Base-by-base conservation (phyloP, 2,797 vertebrate genomes). In the Poecilia wingei region DNA sequence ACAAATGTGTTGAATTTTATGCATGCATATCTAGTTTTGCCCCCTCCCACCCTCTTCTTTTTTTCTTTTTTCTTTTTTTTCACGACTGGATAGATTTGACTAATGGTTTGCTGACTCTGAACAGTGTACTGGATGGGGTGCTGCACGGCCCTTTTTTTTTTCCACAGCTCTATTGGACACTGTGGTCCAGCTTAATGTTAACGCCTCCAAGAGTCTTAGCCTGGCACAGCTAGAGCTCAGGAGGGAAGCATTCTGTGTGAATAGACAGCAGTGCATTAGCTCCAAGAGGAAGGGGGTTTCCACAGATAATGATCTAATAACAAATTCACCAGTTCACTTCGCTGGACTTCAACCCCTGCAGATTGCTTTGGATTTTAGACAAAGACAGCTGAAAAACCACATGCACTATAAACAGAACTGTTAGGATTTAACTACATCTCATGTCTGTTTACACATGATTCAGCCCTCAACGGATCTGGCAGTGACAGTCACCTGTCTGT, bases 1-100 rank as follows among this genome's bases (percentile, higher is more conserved):
- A 99, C 98, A 98, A 98, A 99, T 98, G 97, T 98, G 97, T 98
- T 94, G 95, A 97, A 97, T 97, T 95, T 98, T 98, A 99, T 99
- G 97, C 97, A 98, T 98, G 98, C 96, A 97, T 97, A 98, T 97
- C 97, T 96, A 96, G 91, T 94, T 94, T 94, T 90, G 86, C 39
- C 66, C 80, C 81, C 73, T 47, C 33, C 59, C 31, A 79, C 73
- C 55, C 66, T 69, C 28, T 57, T 49, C 53, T 79, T 79, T 53
- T 53, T 59, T 28, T 47, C 53, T 79, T 79, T 22, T 51, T 59
- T 55, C 49, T 51, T 51, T 51, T 51, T 51, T 89, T 92, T 91
- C 85, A 93, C 90, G 88, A 89, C 90, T 93, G 92, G 93, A 96
- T 96, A 97, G 97, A 97, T 98, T 98, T 98, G 96, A 98, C 98